These are phyloP conservation scores for Chiloscyllium punctatum DNA, from an alignment of 2,797 vertebrate genomes.

Conservation along the genomic window DNA sequence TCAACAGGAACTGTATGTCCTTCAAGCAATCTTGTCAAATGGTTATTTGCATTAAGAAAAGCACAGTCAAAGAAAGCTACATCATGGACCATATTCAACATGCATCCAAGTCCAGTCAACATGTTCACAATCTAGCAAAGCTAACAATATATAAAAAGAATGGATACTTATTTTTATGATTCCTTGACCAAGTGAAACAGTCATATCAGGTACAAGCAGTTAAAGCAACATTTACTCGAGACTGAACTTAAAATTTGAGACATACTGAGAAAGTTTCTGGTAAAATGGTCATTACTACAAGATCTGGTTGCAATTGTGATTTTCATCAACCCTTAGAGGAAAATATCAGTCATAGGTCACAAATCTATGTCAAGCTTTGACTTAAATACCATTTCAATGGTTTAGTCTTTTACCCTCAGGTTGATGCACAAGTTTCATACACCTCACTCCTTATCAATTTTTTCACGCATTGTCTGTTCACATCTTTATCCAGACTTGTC, in stretches of 20 bases:
- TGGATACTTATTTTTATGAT: neutral
- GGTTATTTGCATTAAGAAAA: neutral
- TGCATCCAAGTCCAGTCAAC: neutral
- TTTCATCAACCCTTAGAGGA: neutral
- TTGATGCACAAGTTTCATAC: neutral
- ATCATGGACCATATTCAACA: neutral
- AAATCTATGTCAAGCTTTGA: neutral
- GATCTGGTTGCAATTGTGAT: neutral
- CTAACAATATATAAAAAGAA: neutral
- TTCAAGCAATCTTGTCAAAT: neutral
- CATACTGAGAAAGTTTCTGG: neutral
- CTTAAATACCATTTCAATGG: neutral
- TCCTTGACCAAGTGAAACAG: neutral
- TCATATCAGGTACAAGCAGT: neutral
- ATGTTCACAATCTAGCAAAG: neutral
- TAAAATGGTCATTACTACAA: neutral
- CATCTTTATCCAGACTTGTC: neutral
- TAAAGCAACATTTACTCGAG: neutral
- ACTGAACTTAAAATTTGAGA: neutral
- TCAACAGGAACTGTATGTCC: no score
- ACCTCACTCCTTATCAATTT: neutral
- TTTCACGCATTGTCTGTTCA: neutral
- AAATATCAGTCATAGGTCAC: slow-evolving; percentile 1
- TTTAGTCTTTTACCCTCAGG: neutral
- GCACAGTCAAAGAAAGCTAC: neutral